Conservation (phyloP, 2,797 vertebrate species). For the Tachyglossus aculeatus region DNA sequence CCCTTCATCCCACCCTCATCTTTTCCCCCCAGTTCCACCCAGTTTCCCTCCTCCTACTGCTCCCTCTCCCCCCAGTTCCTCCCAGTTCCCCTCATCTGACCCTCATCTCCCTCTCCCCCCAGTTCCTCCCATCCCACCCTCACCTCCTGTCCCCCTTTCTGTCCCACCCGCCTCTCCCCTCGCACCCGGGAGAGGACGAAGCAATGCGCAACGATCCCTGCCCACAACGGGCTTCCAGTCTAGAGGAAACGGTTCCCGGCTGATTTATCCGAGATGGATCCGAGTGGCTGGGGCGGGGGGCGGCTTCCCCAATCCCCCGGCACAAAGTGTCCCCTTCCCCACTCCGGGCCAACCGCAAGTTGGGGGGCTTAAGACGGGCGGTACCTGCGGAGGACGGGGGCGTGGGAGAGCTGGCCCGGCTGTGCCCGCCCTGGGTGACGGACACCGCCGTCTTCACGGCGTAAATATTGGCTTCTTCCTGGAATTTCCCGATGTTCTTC, state of each 20-base stretch:
- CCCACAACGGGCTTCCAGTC: too few relatives aligned
- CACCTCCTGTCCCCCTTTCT: background rate
- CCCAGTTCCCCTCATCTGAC: background rate
- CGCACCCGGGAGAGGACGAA: too few relatives aligned
- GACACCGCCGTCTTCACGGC: constrained; percentile 75
- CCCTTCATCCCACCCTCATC: too few relatives aligned
- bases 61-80: background rate
- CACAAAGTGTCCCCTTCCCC: too few relatives aligned
- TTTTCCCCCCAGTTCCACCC: background rate
- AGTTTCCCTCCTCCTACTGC: background rate
- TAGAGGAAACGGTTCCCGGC: too few relatives aligned
- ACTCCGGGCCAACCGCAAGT: too few relatives aligned
- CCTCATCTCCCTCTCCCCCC: background rate
- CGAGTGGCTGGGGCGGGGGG: too few relatives aligned
- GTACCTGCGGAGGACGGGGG: constrained; percentile 75
- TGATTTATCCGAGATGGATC: too few relatives aligned
- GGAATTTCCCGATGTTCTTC: constrained; percentile 78
- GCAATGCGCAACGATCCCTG: too few relatives aligned
- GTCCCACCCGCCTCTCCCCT: background rate
- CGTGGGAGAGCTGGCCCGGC: constrained; percentile 73
- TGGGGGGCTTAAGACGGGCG: constrained; percentile 9
- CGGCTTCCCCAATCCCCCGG: too few relatives aligned
- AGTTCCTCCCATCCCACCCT: background rate
- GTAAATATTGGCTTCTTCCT: constrained; percentile 77
- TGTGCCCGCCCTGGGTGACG: constrained; percentile 70